Conservation (phyloP, 1,140 invertebrate genomes). For the Samia ricini region DNA sequence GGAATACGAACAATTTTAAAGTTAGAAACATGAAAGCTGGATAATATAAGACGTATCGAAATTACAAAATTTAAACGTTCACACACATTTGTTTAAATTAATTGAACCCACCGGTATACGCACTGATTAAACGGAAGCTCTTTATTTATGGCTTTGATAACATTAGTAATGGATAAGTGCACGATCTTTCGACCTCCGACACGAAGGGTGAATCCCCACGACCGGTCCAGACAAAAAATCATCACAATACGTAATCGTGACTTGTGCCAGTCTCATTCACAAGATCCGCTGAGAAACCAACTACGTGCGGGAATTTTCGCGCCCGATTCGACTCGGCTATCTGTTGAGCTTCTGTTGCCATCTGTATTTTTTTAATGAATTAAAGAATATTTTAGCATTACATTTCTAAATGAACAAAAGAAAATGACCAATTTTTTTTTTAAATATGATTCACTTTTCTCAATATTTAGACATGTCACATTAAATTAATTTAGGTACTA, state of each 20-base stretch:
- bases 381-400: not conserved
- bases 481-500: too few relatives aligned
- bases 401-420: too few relatives aligned
- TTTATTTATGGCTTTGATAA: not conserved
- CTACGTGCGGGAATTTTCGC: constrained; percentile 58
- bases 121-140: not conserved
- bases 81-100: too few relatives aligned
- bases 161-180: not conserved
- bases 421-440: too few relatives aligned
- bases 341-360: not conserved
- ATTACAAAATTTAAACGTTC: too few relatives aligned
- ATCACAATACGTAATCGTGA: constrained; percentile 49
- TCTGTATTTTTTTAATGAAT: not conserved
- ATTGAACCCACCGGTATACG: not conserved
- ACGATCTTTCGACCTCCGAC: constrained; percentile 46
- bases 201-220: constrained; percentile 45
- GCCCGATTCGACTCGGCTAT: constrained; percentile 33
- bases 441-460: too few relatives aligned
- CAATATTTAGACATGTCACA: too few relatives aligned
- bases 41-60: too few relatives aligned
- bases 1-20: too few relatives aligned
- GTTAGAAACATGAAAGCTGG: too few relatives aligned
- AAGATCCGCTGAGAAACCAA: constrained; percentile 43
- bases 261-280: constrained; percentile 38
- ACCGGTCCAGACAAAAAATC: constrained; percentile 41